Conservation (phyloP, 1,140 invertebrate genomes). For the Condylostylus longicornis region DNA sequence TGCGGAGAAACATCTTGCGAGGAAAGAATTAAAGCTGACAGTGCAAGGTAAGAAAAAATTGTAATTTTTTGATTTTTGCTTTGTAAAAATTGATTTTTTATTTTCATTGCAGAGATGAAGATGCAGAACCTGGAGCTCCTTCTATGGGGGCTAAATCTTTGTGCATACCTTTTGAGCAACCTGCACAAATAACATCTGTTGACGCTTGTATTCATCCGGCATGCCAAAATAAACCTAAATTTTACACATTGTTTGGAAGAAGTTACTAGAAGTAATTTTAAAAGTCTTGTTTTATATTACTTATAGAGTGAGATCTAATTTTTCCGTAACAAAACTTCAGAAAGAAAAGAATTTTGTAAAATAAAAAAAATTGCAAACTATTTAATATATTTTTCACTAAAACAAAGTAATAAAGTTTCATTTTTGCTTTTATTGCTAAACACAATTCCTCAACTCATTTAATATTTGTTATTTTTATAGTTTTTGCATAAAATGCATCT, state of each 20-base stretch:
- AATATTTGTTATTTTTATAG: no score
- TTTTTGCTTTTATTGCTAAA: no score
- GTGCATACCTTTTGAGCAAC: conserved; percentile 91
- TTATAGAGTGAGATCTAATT: no score
- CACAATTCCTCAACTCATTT: no score
- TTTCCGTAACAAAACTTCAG: no score
- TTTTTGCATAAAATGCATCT: no score
- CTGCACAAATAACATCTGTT: conserved; percentile 37
- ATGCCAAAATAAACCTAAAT: conserved; percentile 66
- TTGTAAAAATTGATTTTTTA: background rate
- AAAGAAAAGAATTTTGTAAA: no score
- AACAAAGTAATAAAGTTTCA: no score
- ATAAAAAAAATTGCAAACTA: no score
- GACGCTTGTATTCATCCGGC: conserved; percentile 79
- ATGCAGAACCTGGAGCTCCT: conserved; percentile 62
- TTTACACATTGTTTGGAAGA: conserved; percentile 86
- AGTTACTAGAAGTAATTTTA: conserved; percentile 62
- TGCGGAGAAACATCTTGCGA: conserved; percentile 84
- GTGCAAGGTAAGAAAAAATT: conserved; percentile 50
- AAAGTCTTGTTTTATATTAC: no score
- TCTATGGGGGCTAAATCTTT: conserved; percentile 97
- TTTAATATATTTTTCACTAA: no score
- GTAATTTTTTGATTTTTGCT: conserved; percentile 4
- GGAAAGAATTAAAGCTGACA: conserved; percentile 91
- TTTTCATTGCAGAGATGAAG: conserved; percentile 25